phyloP scores from a whole-genome alignment of 1,140 invertebrate species.

The Plutomurus gul region DNA sequence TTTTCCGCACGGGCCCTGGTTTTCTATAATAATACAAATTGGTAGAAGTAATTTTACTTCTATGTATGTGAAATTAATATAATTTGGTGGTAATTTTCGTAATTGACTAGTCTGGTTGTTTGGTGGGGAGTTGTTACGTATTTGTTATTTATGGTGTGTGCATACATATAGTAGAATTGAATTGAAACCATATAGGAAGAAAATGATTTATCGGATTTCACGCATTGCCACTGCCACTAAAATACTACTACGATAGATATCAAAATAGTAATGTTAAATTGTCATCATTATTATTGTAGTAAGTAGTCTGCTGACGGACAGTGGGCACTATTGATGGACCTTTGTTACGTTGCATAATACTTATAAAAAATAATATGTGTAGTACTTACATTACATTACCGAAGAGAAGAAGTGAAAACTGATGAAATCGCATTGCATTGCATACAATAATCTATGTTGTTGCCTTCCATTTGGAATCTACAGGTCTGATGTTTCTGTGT shows the following conservation, averaged over 20 bases:
- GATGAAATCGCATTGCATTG: not conserved
- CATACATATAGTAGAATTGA: not conserved
- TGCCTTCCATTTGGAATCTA: slow-evolving; percentile 22
- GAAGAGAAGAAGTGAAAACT: not conserved
- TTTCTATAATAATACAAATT: too few species aligned
- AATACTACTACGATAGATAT: too few species aligned
- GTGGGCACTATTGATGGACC: too few species aligned
- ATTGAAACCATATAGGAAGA: not conserved
- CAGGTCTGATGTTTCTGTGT: slow-evolving; percentile 26
- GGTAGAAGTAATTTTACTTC: not conserved
- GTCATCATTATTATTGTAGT: too few species aligned
- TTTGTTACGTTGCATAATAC: too few species aligned
- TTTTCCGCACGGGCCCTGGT: not conserved
- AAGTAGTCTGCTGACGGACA: too few species aligned
- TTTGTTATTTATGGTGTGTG: not conserved
- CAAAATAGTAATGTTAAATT: too few species aligned
- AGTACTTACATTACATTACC: not conserved
- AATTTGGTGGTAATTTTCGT: slow-evolving; percentile 2
- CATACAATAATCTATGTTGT: not conserved
- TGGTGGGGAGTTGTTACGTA: not conserved
- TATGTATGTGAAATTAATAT: not conserved
- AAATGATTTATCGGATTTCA: too few species aligned
- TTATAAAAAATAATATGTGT: not conserved
- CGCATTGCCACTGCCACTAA: too few species aligned
- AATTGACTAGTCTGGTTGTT: not conserved